phyloP scores from a whole-genome alignment of 2,113 vertebrate genomes.

The Nerophis ophidion region DNA sequence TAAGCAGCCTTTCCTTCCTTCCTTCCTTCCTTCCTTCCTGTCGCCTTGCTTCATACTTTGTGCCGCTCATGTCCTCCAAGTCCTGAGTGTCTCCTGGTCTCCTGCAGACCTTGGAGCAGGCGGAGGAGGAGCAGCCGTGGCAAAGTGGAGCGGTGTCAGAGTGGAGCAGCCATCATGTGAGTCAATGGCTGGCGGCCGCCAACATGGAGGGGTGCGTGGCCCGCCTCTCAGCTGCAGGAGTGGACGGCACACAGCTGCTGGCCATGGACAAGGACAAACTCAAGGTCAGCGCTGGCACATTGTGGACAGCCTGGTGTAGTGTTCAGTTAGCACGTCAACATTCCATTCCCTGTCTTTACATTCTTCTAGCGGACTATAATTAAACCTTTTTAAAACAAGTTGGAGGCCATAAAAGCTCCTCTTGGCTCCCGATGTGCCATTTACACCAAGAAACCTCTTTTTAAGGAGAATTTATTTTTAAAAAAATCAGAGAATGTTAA shows the following conservation, averaged over 20 bases:
- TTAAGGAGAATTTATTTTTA: too few species aligned
- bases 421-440: too few species aligned
- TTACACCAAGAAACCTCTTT: too few species aligned
- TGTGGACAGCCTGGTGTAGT: too few species aligned
- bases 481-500: too few species aligned
- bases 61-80: not conserved
- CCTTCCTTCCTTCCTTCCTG: conserved; percentile 16
- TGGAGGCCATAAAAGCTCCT: too few species aligned
- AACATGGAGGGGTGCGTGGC: conserved; percentile 79
- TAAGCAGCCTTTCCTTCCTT: conserved; percentile 74
- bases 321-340: too few species aligned
- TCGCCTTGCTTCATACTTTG: not conserved
- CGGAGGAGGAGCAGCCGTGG: conserved; percentile 78
- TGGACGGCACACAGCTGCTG: conserved; percentile 77
- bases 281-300: conserved; percentile 67
- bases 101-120: conserved; percentile 74
- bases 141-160: conserved; percentile 75
- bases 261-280: conserved; percentile 79
- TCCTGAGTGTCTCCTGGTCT: not conserved
- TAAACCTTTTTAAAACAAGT: too few species aligned
- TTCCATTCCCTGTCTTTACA: too few species aligned
- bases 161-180: conserved; percentile 82
- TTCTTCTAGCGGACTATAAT: too few species aligned
- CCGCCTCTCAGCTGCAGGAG: conserved; percentile 73
- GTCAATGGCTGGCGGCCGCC: conserved; percentile 78